Evolutionary conservation across 92 coral and sea anemone species (phyloP), one percentile per base, ranked within the genome.

Genomic region (Palythoa caribaeorum): DNA sequence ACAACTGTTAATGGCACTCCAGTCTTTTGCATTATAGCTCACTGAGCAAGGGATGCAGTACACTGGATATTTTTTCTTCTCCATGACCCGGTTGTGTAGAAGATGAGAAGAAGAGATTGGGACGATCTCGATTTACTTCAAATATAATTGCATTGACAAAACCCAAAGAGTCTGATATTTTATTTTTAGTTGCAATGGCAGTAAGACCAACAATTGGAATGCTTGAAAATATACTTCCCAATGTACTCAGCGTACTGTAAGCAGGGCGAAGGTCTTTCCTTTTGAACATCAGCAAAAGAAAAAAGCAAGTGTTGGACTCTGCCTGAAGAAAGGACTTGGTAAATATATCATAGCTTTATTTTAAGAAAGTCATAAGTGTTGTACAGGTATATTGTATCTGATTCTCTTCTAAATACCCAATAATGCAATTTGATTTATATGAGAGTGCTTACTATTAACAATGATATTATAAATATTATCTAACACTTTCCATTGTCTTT

Each of bases 181-280:
- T 28, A 28, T 28, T 28, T 28, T 28, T 28, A 28, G 28, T 28
- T 28, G 28, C 28, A 28, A 28, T 28, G 28, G 28, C 28, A 28
- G 28, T 28, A 28, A 28, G 28, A 28, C 28, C 28, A 28, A 28
- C 28, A 28, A 28, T 28, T 28, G 28, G 28, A 28, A 28, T 28
- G 28, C 28, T 28, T 28, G 28, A 28, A 28, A 28, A 28, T 28
- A 0, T 28, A 28, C 28, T 28, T 28, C 28, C 28, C 28, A 28
- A 28, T 28, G 63, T 57, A 57, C 63, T 17, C 9, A 77, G 76
- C 39, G 84, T 84, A 11, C 72, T 69, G 80, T 84, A 83, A 36
- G 83, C 81, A 17, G 91, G 91, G 38, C 89, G 63, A 66, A 89
- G 84, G 51, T 83, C 71, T 65, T 83, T 68, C 73, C 73, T 68